A percentile compares a stretch with the other conserved stretches of the same genome.
These are phyloP conservation scores for Bursaphelenchus okinawaensis DNA, from an alignment of 2,888 invertebrate genomes.

Conservation along the genomic window DNA sequence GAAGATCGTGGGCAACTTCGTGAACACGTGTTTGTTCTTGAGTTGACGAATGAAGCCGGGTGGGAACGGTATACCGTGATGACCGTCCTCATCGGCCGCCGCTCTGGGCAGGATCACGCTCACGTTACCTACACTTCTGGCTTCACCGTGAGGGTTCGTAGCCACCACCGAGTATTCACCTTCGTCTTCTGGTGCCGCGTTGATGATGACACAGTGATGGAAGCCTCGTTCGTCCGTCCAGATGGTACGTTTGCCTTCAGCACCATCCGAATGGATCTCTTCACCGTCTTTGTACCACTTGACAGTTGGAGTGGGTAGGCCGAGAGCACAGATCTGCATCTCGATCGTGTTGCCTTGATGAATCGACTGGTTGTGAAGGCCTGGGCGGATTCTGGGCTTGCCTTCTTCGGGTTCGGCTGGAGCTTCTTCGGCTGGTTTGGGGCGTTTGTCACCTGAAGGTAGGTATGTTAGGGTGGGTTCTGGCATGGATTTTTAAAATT, in stretches of 20 bases:
- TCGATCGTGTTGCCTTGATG: constrained; percentile 57
- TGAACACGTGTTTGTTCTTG: constrained; percentile 58
- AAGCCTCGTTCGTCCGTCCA: constrained; percentile 57
- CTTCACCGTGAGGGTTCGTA: constrained; percentile 56
- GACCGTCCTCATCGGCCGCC: constrained; percentile 29
- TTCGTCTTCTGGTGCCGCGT: constrained; percentile 56
- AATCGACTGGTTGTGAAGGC: constrained; percentile 54
- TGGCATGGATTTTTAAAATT: no score
- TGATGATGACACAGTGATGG: constrained; percentile 54
- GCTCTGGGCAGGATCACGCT: constrained; percentile 48
- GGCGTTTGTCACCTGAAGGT: constrained; percentile 26
- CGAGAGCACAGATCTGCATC: constrained; percentile 59
- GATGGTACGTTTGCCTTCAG: constrained; percentile 44
- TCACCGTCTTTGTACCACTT: constrained; percentile 58
- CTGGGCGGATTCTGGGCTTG: constrained; percentile 55
- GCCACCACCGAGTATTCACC: constrained; percentile 57
- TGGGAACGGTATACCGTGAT: constrained; percentile 51
- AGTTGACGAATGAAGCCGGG: constrained; percentile 58
- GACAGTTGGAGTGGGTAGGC: constrained; percentile 59
- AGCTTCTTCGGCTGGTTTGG: constrained; percentile 18
- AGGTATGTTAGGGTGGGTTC: no score
- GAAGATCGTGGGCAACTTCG: constrained; percentile 57
- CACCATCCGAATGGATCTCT: constrained; percentile 46
- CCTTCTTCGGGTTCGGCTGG: constrained; percentile 46
- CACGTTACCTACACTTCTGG: constrained; percentile 48